Percentiles rank a stretch among this genome's conserved stretches.
These are phyloP conservation scores for Clarias pachynema DNA, from an alignment of 2,797 vertebrate species.

Conservation along the genomic window DNA sequence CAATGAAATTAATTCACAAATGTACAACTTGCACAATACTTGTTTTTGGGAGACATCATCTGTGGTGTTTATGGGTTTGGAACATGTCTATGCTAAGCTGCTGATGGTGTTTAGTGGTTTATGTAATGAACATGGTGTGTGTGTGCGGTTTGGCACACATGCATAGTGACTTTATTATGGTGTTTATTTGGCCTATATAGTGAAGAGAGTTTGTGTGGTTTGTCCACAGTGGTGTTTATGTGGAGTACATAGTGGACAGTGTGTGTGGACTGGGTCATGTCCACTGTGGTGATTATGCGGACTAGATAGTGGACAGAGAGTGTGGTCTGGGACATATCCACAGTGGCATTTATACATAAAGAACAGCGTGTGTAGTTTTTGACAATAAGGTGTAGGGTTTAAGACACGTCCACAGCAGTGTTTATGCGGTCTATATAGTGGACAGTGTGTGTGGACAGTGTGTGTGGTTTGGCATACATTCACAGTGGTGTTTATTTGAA, in stretches of 20 bases:
- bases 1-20: too few relatives aligned
- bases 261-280: neutral
- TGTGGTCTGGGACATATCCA: neutral
- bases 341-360: neutral
- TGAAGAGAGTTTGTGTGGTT: neutral
- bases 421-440: neutral
- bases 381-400: neutral
- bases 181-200: neutral
- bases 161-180: neutral
- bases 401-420: neutral
- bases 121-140: neutral
- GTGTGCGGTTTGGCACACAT: neutral
- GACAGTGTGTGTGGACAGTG: neutral
- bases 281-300: neutral
- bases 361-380: neutral
- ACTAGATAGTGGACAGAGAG: neutral
- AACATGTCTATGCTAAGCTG: neutral
- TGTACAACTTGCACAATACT: too few relatives aligned
- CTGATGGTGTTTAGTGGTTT: neutral
- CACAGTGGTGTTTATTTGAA: neutral
- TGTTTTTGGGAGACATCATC: too few relatives aligned
- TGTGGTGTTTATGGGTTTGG: neutral
- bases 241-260: neutral
- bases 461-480: neutral
- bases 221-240: neutral